phyloP scores from a whole-genome alignment of 64 coral and sea anemone species.

The Actinia equina region DNA sequence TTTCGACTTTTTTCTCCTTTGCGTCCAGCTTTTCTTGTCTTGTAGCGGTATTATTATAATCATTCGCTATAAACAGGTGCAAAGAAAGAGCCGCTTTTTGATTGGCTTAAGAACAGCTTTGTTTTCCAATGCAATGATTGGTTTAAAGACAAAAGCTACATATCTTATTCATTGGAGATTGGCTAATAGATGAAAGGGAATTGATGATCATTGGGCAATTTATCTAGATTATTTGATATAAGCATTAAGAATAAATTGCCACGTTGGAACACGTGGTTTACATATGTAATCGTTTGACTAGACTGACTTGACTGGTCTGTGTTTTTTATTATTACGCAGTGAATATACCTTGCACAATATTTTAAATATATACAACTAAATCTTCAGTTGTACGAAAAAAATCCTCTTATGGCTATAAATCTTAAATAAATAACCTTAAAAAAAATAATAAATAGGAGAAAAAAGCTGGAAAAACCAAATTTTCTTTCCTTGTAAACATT shows the following conservation, averaged over 20 bases:
- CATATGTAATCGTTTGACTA: slow-evolving; percentile 7
- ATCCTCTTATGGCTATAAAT: neutral
- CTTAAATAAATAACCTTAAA: neutral
- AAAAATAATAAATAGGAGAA: neutral
- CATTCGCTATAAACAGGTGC: slow-evolving; percentile 17
- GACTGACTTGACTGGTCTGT: neutral
- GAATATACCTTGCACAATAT: neutral
- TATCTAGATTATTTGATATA: neutral
- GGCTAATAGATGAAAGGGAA: neutral
- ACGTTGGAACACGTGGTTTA: slow-evolving; percentile 1
- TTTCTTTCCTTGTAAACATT: neutral
- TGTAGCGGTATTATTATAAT: slow-evolving; percentile 24
- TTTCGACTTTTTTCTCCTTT: slow-evolving; percentile 3
- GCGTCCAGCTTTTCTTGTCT: slow-evolving; percentile 4
- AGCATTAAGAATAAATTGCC: slow-evolving; percentile 1
- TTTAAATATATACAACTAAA: neutral
- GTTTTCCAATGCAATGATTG: neutral
- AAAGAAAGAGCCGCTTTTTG: neutral
- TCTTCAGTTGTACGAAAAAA: neutral
- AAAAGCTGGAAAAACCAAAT: neutral
- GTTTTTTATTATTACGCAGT: neutral
- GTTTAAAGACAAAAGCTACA: neutral
- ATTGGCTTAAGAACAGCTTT: neutral
- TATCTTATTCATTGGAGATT: neutral
- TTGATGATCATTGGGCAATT: neutral